phyloP scores from a whole-genome alignment of 1,140 invertebrate species.

The Amyelois transitella region DNA sequence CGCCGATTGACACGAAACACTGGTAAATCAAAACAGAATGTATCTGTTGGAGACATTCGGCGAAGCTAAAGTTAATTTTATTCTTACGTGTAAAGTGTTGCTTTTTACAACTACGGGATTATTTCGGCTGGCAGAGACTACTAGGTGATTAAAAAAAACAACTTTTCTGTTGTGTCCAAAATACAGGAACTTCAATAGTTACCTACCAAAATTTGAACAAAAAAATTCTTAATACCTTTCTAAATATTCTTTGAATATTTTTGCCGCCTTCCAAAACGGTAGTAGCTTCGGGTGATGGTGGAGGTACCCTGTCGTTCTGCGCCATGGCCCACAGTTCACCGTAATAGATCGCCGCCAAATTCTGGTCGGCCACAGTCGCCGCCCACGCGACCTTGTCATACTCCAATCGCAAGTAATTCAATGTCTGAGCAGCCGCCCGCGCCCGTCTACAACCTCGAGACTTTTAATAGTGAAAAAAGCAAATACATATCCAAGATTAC shows the following conservation, averaged over 20 bases:
- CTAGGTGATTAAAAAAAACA: no score
- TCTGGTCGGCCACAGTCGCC: slow-evolving; percentile 44
- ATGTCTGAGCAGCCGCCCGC: slow-evolving; percentile 11
- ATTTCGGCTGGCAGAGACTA: no score
- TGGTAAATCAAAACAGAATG: slow-evolving; percentile 23
- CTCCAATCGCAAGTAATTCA: slow-evolving; percentile 47
- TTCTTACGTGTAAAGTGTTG: no score
- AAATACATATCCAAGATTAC: neutral
- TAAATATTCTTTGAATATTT: slow-evolving; percentile 52
- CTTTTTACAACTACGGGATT: no score
- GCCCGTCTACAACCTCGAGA: no score
- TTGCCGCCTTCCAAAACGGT: slow-evolving; percentile 33
- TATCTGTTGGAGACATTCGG: neutral
- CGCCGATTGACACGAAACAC: slow-evolving; percentile 65
- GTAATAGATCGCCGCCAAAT: slow-evolving; percentile 57
- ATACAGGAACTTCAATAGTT: no score
- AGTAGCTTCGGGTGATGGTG: slow-evolving; percentile 41
- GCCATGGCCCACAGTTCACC: slow-evolving; percentile 56
- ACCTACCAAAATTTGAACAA: slow-evolving; percentile 7
- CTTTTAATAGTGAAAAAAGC: no score
- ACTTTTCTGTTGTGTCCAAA: no score
- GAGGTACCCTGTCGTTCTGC: slow-evolving; percentile 38
- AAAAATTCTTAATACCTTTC: no score
- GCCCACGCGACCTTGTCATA: slow-evolving; percentile 58
- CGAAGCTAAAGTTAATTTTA: no score